These are phyloP conservation scores for Piprites chloris DNA, from an alignment of 2,113 vertebrate genomes.

Conservation along the genomic window DNA sequence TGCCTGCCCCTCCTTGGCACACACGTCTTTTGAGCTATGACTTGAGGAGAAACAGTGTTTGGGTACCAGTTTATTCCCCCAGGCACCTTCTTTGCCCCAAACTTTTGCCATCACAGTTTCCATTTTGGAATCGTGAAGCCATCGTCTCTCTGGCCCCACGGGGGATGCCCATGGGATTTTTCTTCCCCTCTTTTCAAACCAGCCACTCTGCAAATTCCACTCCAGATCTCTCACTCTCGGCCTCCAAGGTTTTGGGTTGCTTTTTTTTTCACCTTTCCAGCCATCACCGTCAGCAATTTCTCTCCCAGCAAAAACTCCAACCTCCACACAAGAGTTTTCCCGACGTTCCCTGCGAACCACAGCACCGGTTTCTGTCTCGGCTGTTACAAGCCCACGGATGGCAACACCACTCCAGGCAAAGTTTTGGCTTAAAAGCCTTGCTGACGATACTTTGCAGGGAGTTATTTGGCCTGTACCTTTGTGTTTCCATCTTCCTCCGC, in stretches of 20 bases:
- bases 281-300: accelerated
- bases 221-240: not conserved
- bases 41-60: accelerated
- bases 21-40: not conserved
- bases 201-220: not conserved
- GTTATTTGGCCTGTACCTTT: not conserved
- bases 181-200: not conserved
- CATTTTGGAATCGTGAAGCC: accelerated
- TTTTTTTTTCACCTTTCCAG: not conserved
- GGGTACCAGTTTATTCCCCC: not conserved
- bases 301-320: not conserved
- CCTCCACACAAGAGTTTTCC: not conserved
- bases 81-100: not conserved
- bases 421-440: not conserved
- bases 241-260: not conserved
- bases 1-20: not conserved
- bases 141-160: accelerated
- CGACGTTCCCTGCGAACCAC: not conserved
- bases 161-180: not conserved
- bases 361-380: not conserved
- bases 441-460: not conserved
- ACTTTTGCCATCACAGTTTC: not conserved
- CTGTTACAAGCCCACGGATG: not conserved
- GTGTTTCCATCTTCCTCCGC: not conserved
- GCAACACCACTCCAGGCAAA: not conserved